These are phyloP conservation scores for Apogon talboti DNA, from an alignment of 2,797 vertebrate genomes.

Conservation along the genomic window DNA sequence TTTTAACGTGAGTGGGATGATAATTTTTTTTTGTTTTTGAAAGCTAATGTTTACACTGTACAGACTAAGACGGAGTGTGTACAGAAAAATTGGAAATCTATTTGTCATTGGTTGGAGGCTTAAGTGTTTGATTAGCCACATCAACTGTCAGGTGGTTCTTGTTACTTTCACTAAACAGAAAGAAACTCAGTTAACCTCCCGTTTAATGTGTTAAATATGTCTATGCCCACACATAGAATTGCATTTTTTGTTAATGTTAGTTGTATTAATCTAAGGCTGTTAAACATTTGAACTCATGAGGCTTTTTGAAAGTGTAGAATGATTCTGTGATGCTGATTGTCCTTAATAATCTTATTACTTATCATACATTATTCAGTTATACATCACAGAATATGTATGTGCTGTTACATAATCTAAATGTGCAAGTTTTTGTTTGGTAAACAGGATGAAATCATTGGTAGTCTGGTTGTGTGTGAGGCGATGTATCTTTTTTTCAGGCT, in stretches of 20 bases:
- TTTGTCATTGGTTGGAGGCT: conserved; percentile 36
- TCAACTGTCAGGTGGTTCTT: conserved; percentile 31
- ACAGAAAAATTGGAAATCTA: conserved; percentile 17
- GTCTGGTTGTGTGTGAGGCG: conserved; percentile 30
- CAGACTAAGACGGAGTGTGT: conserved; percentile 16
- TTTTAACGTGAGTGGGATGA: conserved; percentile 68
- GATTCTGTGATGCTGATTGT: neutral
- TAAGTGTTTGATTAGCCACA: conserved; percentile 42
- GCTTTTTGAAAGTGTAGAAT: neutral
- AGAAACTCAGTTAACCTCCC: neutral
- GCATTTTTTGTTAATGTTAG: neutral
- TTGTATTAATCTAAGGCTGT: neutral
- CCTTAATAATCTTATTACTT: no score
- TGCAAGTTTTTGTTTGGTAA: neutral
- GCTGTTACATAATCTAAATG: conserved; percentile 30
- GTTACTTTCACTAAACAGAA: neutral
- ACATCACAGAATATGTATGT: conserved; percentile 25
- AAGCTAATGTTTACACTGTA: conserved; percentile 52
- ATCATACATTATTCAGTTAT: no score
- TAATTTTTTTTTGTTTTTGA: conserved; percentile 48
- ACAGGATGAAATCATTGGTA: conserved; percentile 20
- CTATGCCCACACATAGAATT: neutral
- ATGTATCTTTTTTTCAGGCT: conserved; percentile 26
- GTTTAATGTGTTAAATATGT: neutral
- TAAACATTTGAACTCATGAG: neutral